A percentile compares a stretch with the other conserved stretches of the same genome.
Conservation (phyloP, 2,797 vertebrate species). For the Phataginus tetradactyla region DNA sequence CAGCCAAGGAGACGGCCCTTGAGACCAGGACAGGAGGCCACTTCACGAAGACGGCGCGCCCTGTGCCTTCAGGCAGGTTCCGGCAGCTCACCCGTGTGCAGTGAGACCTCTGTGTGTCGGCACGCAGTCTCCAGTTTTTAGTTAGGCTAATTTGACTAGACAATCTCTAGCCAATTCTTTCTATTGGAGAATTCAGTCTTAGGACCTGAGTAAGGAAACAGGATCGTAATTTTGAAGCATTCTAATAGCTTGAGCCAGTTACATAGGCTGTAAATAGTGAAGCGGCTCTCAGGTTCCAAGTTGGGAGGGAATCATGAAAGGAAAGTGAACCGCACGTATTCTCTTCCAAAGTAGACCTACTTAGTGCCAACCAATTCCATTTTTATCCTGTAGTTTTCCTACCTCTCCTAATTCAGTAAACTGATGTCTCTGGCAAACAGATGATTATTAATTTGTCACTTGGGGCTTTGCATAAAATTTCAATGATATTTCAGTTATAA, state of each 20-base stretch:
- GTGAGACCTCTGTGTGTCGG: background rate
- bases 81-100: background rate
- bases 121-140: background rate
- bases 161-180: background rate
- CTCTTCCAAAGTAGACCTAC: background rate
- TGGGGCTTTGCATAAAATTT: conserved; percentile 22
- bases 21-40: background rate
- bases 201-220: background rate
- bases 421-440: conserved; percentile 32
- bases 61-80: background rate
- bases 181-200: background rate
- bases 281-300: background rate
- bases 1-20: background rate
- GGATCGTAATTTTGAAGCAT: background rate
- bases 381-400: background rate
- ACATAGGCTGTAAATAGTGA: background rate
- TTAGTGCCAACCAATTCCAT: background rate
- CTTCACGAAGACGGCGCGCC: background rate
- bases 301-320: background rate
- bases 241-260: background rate
- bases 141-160: background rate
- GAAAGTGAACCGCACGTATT: background rate
- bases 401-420: background rate
- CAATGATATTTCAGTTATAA: conserved; percentile 13
- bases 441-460: conserved; percentile 31